phyloP scores from a whole-genome alignment of 2,113 vertebrate species.

The Mesembrinibis cayennensis region DNA sequence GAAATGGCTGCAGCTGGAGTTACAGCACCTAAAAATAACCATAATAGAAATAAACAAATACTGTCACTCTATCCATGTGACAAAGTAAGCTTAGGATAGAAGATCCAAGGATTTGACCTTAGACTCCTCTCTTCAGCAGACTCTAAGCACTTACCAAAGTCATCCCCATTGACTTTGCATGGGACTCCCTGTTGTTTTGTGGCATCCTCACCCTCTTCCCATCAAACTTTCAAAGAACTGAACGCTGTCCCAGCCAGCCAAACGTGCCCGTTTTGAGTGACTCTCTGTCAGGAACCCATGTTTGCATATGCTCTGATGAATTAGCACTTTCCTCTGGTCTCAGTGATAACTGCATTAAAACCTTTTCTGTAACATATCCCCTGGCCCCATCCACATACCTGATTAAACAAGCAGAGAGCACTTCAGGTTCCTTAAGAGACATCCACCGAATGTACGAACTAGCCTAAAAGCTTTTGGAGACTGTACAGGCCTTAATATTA shows the following conservation, averaged over 20 bases:
- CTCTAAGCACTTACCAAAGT: not conserved
- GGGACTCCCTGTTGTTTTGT: not conserved
- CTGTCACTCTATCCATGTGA: not conserved
- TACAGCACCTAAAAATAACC: conserved; percentile 19
- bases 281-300: not conserved
- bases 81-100: not conserved
- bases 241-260: not conserved
- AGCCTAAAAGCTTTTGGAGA: not conserved
- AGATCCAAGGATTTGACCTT: not conserved
- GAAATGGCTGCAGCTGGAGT: conserved; percentile 3
- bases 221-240: not conserved
- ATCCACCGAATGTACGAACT: not conserved
- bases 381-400: not conserved
- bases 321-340: not conserved
- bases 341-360: not conserved
- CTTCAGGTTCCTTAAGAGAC: not conserved
- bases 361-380: not conserved
- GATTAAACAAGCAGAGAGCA: not conserved
- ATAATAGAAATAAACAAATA: not conserved
- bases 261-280: not conserved
- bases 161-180: not conserved
- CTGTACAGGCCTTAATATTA: not conserved
- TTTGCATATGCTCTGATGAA: not conserved
- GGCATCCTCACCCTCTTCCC: not conserved
- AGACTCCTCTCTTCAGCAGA: not conserved